Evolutionary conservation across 2,113 vertebrate genomes (phyloP).

Genomic region (Microcebus tavaratra): DNA sequence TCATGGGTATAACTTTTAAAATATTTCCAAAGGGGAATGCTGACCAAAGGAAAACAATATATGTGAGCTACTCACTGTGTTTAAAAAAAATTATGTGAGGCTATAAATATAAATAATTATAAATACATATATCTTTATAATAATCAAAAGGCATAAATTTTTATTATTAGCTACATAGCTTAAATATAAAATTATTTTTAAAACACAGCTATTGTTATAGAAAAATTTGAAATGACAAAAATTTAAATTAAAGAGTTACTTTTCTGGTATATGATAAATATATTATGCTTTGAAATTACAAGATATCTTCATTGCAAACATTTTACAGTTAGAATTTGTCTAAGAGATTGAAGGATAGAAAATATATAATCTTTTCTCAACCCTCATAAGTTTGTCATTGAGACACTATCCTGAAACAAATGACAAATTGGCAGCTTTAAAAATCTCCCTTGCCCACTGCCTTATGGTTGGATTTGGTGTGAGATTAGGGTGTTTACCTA

Average conservation of each 20-base stretch:
- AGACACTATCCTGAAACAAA: background rate
- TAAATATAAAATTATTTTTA: background rate
- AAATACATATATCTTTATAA: background rate
- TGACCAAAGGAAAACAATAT: background rate
- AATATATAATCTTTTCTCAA: background rate
- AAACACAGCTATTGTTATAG: background rate
- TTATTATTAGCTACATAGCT: background rate
- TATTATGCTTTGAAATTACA: background rate
- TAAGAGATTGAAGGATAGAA: background rate
- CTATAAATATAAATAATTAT: background rate
- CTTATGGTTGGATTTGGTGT: background rate
- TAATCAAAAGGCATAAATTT: background rate
- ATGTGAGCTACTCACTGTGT: background rate
- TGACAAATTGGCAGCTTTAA: background rate
- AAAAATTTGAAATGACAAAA: background rate
- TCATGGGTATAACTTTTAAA: background rate
- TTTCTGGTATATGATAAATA: background rate
- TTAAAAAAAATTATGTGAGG: background rate
- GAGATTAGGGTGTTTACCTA: background rate
- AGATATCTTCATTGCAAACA: background rate
- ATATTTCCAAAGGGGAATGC: background rate
- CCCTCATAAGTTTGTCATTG: background rate
- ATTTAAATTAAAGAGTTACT: background rate
- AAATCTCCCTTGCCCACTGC: background rate
- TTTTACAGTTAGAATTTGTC: background rate